phyloP scores from a whole-genome alignment of 2,888 invertebrate genomes.

The Caenorhabditis imperialis region DNA sequence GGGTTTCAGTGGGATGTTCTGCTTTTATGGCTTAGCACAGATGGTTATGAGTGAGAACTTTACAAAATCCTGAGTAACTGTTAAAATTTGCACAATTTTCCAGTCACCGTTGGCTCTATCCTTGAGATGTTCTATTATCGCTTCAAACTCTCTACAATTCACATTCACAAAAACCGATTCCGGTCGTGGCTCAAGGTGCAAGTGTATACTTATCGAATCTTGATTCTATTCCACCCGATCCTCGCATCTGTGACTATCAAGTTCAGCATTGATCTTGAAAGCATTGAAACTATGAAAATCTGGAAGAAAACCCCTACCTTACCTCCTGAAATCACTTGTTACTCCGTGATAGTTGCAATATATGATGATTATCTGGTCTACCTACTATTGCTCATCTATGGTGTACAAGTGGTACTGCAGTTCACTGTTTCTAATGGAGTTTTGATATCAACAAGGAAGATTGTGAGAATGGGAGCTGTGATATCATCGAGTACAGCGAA shows the following conservation, averaged over 20 bases:
- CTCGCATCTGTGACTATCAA: not conserved
- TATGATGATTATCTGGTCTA: not conserved
- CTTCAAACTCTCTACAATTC: conserved; percentile 6
- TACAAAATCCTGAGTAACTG: no score
- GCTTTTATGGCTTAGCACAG: conserved; percentile 20
- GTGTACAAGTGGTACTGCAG: not conserved
- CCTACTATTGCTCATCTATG: not conserved
- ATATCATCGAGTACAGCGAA: conserved; percentile 7
- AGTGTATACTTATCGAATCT: not conserved
- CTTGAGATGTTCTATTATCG: conserved; percentile 14
- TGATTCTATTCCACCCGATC: not conserved
- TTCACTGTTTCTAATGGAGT: conserved; percentile 1
- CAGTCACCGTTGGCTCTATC: conserved; percentile 5
- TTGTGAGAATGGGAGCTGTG: conserved; percentile 2
- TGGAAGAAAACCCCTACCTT: not conserved
- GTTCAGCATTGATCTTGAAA: not conserved
- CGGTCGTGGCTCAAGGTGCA: not conserved
- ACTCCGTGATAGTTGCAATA: conserved; percentile 4
- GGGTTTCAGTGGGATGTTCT: conserved; percentile 19
- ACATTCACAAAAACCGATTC: not conserved
- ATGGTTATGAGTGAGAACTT: conserved; percentile 9
- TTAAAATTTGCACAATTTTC: no score
- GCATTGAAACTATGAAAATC: not conserved
- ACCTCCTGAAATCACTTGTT: conserved; percentile 9
- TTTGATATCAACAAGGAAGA: conserved; percentile 2